phyloP scores from a whole-genome alignment of 2,797 vertebrate genomes.

The Dendrocincla tyrannina region DNA sequence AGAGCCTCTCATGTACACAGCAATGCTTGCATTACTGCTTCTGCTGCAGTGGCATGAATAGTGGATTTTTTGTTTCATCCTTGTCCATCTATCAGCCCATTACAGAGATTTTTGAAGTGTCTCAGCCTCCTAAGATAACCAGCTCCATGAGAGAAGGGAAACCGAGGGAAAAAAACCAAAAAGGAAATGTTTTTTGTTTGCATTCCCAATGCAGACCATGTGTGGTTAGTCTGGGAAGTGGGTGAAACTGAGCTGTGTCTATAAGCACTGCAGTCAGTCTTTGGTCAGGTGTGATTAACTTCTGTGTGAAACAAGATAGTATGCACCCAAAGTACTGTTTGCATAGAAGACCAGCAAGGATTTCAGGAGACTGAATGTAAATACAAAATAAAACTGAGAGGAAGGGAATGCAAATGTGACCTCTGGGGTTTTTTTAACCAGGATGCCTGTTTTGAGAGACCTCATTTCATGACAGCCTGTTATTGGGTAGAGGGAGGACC shows the following conservation, averaged over 20 bases:
- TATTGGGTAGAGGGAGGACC: not conserved
- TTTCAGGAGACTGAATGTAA: not conserved
- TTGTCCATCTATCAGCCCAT: not conserved
- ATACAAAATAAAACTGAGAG: not conserved
- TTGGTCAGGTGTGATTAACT: not conserved
- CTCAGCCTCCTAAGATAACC: not conserved
- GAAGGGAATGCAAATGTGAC: not conserved
- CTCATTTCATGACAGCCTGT: not conserved
- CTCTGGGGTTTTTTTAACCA: not conserved
- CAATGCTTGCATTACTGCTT: not conserved
- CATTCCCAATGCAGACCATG: not conserved
- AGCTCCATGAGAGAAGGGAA: not conserved
- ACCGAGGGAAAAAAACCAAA: not conserved
- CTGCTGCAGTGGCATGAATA: not conserved
- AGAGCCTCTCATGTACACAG: not conserved
- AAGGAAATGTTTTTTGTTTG: not conserved
- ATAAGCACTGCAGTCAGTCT: not conserved
- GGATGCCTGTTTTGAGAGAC: not conserved
- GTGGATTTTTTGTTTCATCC: not conserved
- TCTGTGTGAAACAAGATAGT: not conserved
- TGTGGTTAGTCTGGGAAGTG: not conserved
- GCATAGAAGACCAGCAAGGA: not conserved
- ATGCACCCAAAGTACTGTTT: not conserved
- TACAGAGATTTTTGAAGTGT: not conserved
- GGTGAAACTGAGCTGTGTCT: not conserved